Base-by-base conservation (phyloP, 2,797 vertebrate genomes). In the Muraenolepis orangiensis region DNA sequence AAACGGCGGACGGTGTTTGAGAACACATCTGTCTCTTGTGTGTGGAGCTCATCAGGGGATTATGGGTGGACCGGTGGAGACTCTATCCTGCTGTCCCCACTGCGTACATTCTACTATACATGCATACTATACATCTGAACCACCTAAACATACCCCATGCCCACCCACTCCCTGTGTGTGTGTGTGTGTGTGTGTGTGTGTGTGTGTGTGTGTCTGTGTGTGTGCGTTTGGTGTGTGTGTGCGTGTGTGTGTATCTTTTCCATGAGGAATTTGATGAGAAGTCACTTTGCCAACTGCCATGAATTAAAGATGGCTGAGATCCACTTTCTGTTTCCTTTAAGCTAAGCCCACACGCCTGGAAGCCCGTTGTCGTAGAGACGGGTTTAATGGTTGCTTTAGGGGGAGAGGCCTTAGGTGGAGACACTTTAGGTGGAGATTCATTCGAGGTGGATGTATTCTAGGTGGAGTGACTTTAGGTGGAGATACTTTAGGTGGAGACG, bases 1-100 rank as follows among this genome's bases (percentile, higher is more conserved):
- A 76, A 78, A 40, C 72, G 74, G 57, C 1, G 61, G 71, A 79
- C 38, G 74, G 66, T 66, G 32, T 72, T 71, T 70, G 70, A 73
- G 73, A 78, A 80, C 76, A 76, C 78, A 76, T 75, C 76, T 73
- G 69, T 30, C 26, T 40, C 71, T 80, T 83, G 76, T 83, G 76
- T 70, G 70, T 34, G 34, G 68, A 74, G 74, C 74, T 76, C 74
- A 72, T n/a, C 61, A 51, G 69, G 23, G 74, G 72, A 75, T 78
- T 72, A 80, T 73, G 66, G 66, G 69, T 70, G 46, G n/a, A n/a
- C n/a, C n/a, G n/a, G 71, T 31, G 69, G 64, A 68, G 72, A 30
- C 73, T 66, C 42, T 42, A 74, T 34, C 61, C 78, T 6, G 31
- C 71, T 72, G 79, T 77, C 73, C 69, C 70, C 57, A n/a, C n/a